Evolutionary conservation across 2,888 invertebrate species (phyloP).

Genomic region (Mactromeris polynyma): DNA sequence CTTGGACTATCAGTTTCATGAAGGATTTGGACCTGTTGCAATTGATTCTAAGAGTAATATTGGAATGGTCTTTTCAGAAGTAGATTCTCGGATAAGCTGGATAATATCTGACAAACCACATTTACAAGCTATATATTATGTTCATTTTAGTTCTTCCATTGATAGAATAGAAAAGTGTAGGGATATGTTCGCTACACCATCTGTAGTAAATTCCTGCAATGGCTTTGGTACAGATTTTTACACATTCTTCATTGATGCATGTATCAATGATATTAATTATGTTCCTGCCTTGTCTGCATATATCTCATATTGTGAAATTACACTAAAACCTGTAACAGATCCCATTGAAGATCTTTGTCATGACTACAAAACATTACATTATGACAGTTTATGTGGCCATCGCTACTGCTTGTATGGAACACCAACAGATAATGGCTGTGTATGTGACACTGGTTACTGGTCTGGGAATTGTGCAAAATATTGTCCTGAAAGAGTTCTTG

Average conservation of each 20-base stretch:
- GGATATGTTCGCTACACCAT: slow-evolving; percentile 30
- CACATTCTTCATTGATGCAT: slow-evolving; percentile 53
- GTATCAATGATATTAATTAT: slow-evolving; percentile 54
- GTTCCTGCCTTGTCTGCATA: slow-evolving; percentile 63
- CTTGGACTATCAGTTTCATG: slow-evolving; percentile 50
- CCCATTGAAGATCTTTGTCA: slow-evolving; percentile 69
- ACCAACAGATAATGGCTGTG: slow-evolving; percentile 53
- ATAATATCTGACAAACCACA: slow-evolving; percentile 54
- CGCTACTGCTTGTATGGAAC: slow-evolving; percentile 55
- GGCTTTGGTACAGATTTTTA: slow-evolving; percentile 44
- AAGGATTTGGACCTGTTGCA: slow-evolving; percentile 59
- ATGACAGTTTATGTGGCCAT: slow-evolving; percentile 66
- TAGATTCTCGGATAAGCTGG: slow-evolving; percentile 50
- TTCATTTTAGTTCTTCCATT: background rate
- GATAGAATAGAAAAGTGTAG: slow-evolving; percentile 37
- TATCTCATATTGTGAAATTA: slow-evolving; percentile 65
- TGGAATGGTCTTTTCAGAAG: slow-evolving; percentile 46
- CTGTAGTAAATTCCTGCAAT: slow-evolving; percentile 47
- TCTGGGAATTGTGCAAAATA: slow-evolving; percentile 67
- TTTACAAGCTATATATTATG: background rate
- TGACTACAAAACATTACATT: slow-evolving; percentile 59
- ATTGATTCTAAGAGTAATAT: slow-evolving; percentile 41
- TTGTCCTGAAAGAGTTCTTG: slow-evolving; percentile 56
- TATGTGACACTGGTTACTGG: slow-evolving; percentile 70
- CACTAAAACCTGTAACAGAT: slow-evolving; percentile 59